Conservation (phyloP, 2,113 vertebrate genomes). For the Phrynocephalus versicolor region DNA sequence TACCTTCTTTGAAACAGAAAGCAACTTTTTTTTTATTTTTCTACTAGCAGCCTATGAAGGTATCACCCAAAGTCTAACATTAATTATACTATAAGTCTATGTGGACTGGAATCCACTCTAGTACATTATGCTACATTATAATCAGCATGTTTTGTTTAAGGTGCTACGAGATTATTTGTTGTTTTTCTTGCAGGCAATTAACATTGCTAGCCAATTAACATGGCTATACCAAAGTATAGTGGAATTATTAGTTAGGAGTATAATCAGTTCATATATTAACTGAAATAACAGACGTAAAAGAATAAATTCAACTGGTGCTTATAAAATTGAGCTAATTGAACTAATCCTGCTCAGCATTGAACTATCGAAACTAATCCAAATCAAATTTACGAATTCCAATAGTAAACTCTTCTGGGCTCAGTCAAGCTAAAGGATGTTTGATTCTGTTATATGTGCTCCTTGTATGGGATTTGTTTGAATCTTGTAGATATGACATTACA, state of each 20-base stretch:
- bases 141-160: not conserved
- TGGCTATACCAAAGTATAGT: not conserved
- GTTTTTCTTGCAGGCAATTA: not conserved
- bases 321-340: constrained; percentile 14
- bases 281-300: not conserved
- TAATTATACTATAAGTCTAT: not conserved
- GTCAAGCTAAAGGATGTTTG: constrained; percentile 1
- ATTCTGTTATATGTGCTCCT: not conserved
- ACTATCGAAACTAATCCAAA: not conserved
- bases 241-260: not conserved
- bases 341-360: not conserved
- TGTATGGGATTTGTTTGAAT: constrained; percentile 1
- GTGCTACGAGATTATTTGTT: not conserved
- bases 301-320: not conserved
- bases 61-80: too few relatives aligned
- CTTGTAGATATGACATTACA: not conserved
- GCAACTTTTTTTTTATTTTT: too few relatives aligned
- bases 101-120: not conserved
- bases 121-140: not conserved
- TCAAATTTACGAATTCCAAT: not conserved
- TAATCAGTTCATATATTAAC: not conserved
- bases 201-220: not conserved
- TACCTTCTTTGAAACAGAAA: too few relatives aligned
- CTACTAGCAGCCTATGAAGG: too few relatives aligned
- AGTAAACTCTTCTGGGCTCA: not conserved